Percentiles rank a stretch among this genome's conserved stretches.
These are phyloP conservation scores for Thecocarcelia acutangulata DNA, from an alignment of 2,888 invertebrate genomes.

Conservation along the genomic window DNA sequence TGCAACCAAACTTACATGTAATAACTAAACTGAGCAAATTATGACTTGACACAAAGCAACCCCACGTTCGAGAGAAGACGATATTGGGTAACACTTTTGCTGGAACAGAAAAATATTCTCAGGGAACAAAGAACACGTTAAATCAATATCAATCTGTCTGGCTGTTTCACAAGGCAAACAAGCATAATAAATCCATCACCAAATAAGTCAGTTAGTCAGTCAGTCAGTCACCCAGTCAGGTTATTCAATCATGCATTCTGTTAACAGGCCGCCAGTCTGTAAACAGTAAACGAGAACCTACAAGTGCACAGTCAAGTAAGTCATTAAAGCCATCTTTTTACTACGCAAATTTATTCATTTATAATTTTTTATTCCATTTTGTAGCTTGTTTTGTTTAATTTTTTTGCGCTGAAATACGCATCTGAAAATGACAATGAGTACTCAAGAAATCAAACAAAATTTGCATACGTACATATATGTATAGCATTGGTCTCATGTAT, in stretches of 20 bases:
- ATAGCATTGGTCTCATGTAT: too few relatives aligned
- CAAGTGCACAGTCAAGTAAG: constrained; percentile 66
- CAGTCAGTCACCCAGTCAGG: constrained; percentile 31
- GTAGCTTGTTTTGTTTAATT: constrained; percentile 11
- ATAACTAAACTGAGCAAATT: background rate
- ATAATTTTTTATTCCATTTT: constrained; percentile 26
- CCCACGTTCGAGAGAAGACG: background rate
- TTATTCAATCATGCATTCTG: constrained; percentile 20
- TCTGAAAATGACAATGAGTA: constrained; percentile 17
- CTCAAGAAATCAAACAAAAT: too few relatives aligned
- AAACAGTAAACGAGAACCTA: constrained; percentile 52
- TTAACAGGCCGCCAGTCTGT: constrained; percentile 24
- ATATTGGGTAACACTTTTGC: constrained; percentile 16
- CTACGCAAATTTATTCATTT: constrained; percentile 60
- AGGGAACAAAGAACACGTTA: constrained; percentile 27
- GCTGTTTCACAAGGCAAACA: background rate
- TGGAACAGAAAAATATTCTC: constrained; percentile 28
- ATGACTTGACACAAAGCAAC: constrained; percentile 10
- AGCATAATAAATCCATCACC: constrained; percentile 40
- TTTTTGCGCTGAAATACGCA: constrained; percentile 19
- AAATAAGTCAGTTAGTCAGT: constrained; percentile 17
- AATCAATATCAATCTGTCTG: constrained; percentile 34
- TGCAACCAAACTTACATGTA: background rate
- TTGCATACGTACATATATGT: constrained; percentile 3
- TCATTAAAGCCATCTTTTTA: constrained; percentile 56